Base-by-base conservation (phyloP, 2,888 invertebrate genomes). In the Melinaea marsaeus region DNA sequence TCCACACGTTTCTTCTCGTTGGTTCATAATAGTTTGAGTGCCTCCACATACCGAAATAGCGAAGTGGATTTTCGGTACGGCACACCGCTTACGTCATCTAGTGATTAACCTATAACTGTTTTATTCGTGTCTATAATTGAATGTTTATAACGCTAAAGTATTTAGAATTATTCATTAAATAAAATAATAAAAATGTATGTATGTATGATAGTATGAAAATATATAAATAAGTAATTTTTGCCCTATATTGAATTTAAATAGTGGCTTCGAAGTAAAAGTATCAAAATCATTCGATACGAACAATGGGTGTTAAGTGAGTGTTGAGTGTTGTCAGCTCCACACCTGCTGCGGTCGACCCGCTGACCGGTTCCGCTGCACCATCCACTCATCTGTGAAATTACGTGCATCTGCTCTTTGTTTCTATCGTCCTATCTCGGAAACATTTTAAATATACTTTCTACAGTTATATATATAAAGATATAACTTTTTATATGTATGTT, bases 351-450 rank as follows among this genome's bases (percentile, higher is more conserved):
- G 81, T 81, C 75, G 78, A 68, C 83, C 83, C 79, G 75, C 81
- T 79, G 83, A 85, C 84, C 85, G 83, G 85, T 84, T 83, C 78
- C 80, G 76, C 79, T 60, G 58, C 64, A 61, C 62, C 63, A 62
- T 62, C 67, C 85, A 79, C 74, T 86, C 81, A 75, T 81, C 88
- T 84, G 85, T 86, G 79, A 89, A 90, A 89, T 88, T 85, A 88
- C 84, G 79, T 79, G 79, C 86, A 87, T 85, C 85, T 86, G 85
- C 58, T 58, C 33, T 57, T 66, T 61, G 47, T 47, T 58, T 57
- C 54, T 58, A 68, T 69, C 65, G 63, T 69, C 66, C 61, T 37
- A 58, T 45, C 56, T 42, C 61, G 47, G 45, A 13, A 63, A 51
- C 42, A n/a, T 55, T 58, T 63, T 45, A 13, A 51, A 59, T 32